A percentile compares a stretch with the other conserved stretches of the same genome.
These are phyloP conservation scores for Stigmatopora argus DNA, from an alignment of 2,113 vertebrate genomes.

Conservation along the genomic window DNA sequence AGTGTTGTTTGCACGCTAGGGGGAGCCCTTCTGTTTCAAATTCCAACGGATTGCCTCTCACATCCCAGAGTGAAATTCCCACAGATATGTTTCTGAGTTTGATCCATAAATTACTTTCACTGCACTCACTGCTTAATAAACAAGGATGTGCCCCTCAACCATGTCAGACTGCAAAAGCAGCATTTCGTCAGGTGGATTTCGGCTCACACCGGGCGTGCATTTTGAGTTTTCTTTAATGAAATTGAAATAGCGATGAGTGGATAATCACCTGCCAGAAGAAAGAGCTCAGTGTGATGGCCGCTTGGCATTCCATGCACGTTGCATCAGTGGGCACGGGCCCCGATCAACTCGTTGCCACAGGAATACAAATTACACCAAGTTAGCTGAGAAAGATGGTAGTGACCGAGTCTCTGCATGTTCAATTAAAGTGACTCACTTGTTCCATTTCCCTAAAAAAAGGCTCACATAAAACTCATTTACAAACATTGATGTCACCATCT, in stretches of 20 bases:
- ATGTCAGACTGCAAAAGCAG: not conserved
- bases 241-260: not conserved
- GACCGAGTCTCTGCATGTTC: not conserved
- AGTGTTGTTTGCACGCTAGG: slow-evolving; percentile 59
- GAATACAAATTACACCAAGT: slow-evolving; percentile 64
- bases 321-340: slow-evolving; percentile 43
- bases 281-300: slow-evolving; percentile 30
- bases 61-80: slow-evolving; percentile 20
- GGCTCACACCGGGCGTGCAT: not conserved
- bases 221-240: not conserved
- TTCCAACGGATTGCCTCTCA: slow-evolving; percentile 26
- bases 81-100: slow-evolving; percentile 26
- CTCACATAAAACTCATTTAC: not conserved
- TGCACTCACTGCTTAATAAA: slow-evolving; percentile 32
- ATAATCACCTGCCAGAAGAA: slow-evolving; percentile 37
- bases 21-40: slow-evolving; percentile 67
- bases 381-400: slow-evolving; percentile 34
- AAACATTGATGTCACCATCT: not conserved
- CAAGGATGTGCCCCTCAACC: slow-evolving; percentile 21
- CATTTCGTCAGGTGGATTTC: not conserved
- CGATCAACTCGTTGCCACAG: slow-evolving; percentile 48
- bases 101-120: slow-evolving; percentile 58
- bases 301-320: slow-evolving; percentile 60
- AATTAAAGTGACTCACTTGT: not conserved
- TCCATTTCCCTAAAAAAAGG: not conserved